Percentiles rank a stretch among this genome's conserved stretches.
Evolutionary conservation across 2,113 vertebrate genomes (phyloP).

Genomic region (Phylloscopus whistleri): DNA sequence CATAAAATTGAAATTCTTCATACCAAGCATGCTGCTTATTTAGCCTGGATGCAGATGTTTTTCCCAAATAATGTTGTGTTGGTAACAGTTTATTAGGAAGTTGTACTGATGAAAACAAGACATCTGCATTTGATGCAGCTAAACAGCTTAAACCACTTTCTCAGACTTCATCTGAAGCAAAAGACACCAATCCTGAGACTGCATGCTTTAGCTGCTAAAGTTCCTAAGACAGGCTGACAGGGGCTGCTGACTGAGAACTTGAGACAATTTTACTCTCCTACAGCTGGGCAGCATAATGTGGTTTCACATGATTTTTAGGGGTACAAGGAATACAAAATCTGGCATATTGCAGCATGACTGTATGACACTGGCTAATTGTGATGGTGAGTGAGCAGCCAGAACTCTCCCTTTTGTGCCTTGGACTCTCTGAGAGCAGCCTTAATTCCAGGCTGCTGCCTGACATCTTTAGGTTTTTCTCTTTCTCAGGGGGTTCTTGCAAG

Average conservation of each 20-base stretch:
- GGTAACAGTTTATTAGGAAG: background rate
- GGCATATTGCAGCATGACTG: background rate
- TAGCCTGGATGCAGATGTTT: background rate
- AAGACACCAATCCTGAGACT: background rate
- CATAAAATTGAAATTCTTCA: background rate
- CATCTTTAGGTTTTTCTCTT: background rate
- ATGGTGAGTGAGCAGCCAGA: background rate
- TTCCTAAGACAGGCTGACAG: background rate
- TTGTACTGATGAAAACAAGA: background rate
- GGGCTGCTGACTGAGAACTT: background rate
- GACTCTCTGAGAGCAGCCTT: background rate
- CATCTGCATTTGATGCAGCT: background rate
- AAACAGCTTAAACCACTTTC: background rate
- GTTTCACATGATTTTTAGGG: background rate
- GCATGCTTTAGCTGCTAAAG: background rate
- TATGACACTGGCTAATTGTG: background rate
- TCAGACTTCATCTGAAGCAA: background rate
- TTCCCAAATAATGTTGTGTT: background rate
- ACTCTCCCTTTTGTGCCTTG: background rate
- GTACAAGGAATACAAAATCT: background rate
- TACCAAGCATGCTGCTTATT: background rate
- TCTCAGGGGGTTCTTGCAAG: fast-evolving
- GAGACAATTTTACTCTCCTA: background rate
- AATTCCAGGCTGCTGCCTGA: background rate
- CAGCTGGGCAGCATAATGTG: background rate